Conservation (phyloP, 2,888 invertebrate species). For the Agelastica alni region DNA sequence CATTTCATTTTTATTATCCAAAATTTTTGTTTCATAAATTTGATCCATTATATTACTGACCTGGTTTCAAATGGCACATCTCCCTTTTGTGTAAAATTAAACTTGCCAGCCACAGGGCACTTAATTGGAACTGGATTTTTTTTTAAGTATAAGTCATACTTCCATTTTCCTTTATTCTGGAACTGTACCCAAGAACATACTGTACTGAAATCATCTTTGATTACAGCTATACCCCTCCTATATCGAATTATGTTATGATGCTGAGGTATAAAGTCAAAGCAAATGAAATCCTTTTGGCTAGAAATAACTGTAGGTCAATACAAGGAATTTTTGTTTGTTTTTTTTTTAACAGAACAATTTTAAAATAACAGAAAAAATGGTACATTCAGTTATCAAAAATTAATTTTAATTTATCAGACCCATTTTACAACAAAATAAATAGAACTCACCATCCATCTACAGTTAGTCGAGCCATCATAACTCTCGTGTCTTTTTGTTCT, state of each 20-base stretch:
- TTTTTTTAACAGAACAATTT: background rate
- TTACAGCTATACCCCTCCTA: constrained; percentile 84
- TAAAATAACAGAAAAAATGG: too few relatives aligned
- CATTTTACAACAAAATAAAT: background rate
- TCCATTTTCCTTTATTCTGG: constrained; percentile 81
- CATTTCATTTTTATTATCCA: too few relatives aligned
- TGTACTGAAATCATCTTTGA: constrained; percentile 87
- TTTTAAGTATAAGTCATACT: constrained; percentile 83
- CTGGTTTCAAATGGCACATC: constrained; percentile 86
- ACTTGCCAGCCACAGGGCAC: constrained; percentile 96
- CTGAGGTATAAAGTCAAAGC: constrained; percentile 93
- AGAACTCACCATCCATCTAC: constrained; percentile 84
- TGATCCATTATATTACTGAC: constrained; percentile 33
- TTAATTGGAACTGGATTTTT: constrained; percentile 88
- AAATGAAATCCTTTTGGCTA: constrained; percentile 96
- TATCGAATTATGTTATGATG: constrained; percentile 96
- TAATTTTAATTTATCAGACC: constrained; percentile 2
- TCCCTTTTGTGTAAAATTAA: constrained; percentile 90
- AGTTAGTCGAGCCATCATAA: constrained; percentile 95
- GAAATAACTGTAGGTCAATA: constrained; percentile 14
- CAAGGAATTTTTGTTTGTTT: background rate
- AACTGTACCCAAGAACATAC: constrained; percentile 96
- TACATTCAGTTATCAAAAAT: too few relatives aligned
- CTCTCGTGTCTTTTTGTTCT: constrained; percentile 86
- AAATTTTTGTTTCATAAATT: too few relatives aligned